Evolutionary conservation across 2,113 vertebrate species (phyloP), one percentile per base, ranked within the genome.

Genomic region (Lethenteron camtschaticum): DNA sequence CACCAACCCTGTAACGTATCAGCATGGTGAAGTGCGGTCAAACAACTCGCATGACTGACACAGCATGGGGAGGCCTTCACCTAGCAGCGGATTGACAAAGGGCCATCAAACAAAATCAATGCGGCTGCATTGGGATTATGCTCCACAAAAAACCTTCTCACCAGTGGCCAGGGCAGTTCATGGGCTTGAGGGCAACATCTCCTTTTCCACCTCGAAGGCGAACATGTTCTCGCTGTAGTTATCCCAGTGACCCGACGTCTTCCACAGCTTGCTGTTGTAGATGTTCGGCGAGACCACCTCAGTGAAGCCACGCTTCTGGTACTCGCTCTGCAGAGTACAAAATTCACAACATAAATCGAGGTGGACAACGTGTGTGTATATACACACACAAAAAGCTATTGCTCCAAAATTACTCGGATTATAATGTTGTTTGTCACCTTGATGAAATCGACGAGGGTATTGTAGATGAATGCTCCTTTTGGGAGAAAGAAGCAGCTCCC

Each of bases 151-250:
- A 41, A 41, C 1, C 41, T 41, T 41, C 68, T 73, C 86, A 96
- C 92, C 92, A 99, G 75, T 99, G 94, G 77, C 94, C 94, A 0
- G 92, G 94, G 75, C 94, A 99, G 77, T 99, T 99, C 94, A 99
- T 99, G 16, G 94, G 92, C 70, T 99, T 99, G 68, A 99, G 83
- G 69, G 94, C 94, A 57, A 99, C 16, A 77, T 79, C 76, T 99
- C 94, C 78, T 99, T 95, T 77, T 96, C 94, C 18, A 83, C 86
- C 76, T 99, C 90, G 56, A 99, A 99, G 12, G 87, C 92, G 80
- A 99, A 99, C 89, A 99, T 99, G 76, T 95, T 96, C 24, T 96
- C 91, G 1, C 90, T 92, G 80, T 99, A 99, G 78, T 95, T 91
- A 78, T 96, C 84, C 94, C 94, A 99, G 75, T 99, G 94, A 2